These are phyloP conservation scores for Peromyscus polionotus DNA, from an alignment of 2,113 vertebrate genomes.

Conservation along the genomic window DNA sequence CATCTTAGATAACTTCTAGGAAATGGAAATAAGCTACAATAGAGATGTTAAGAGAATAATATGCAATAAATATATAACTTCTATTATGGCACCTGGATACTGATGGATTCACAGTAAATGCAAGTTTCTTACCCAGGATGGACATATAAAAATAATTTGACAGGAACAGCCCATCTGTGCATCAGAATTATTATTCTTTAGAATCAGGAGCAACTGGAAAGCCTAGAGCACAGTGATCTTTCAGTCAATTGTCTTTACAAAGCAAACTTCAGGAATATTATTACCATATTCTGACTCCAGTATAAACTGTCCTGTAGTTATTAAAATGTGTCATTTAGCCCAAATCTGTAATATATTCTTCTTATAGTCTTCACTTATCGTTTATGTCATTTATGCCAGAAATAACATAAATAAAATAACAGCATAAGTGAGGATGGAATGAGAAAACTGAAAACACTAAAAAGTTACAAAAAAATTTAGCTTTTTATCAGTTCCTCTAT, in stretches of 20 bases:
- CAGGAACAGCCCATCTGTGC: background rate
- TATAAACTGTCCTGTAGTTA: background rate
- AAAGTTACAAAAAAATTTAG: background rate
- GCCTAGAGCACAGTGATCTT: background rate
- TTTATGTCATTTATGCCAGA: background rate
- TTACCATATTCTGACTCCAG: background rate
- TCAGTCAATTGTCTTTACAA: background rate
- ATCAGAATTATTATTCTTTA: background rate
- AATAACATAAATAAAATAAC: background rate
- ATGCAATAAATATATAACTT: background rate
- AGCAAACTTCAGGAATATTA: background rate
- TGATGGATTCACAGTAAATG: background rate
- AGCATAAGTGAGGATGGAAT: background rate
- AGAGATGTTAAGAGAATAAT: background rate
- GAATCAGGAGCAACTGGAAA: background rate
- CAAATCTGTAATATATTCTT: background rate
- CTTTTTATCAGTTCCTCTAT: background rate
- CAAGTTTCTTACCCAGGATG: background rate
- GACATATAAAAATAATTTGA: background rate
- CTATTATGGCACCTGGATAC: background rate
- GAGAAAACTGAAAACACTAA: constrained; percentile 16
- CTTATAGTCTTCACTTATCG: background rate
- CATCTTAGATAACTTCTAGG: background rate
- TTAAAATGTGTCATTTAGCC: background rate
- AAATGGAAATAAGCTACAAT: background rate